Conservation (phyloP, 2,113 vertebrate genomes). For the Illadopsis cleaveri region DNA sequence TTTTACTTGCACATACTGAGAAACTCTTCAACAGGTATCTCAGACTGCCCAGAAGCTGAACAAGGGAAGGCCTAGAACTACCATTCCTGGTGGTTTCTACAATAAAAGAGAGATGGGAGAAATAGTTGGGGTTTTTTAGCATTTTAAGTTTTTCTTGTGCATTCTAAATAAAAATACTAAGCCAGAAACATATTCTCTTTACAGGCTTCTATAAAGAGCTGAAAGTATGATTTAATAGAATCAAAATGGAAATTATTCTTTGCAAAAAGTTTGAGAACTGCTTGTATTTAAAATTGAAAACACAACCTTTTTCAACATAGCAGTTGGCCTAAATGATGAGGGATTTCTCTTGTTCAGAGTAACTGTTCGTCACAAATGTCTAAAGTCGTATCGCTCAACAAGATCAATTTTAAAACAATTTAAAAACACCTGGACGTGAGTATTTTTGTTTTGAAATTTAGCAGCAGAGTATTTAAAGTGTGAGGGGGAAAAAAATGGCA, state of each 20-base stretch:
- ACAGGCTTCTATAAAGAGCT: background rate
- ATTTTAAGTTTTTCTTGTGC: background rate
- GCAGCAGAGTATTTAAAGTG: background rate
- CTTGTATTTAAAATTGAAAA: background rate
- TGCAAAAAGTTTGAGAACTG: background rate
- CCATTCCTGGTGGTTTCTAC: background rate
- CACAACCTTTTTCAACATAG: background rate
- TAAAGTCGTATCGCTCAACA: background rate
- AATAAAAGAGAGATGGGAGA: background rate
- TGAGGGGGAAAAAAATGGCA: background rate
- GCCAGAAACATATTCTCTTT: background rate
- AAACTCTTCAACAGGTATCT: background rate
- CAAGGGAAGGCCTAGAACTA: background rate
- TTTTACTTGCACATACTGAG: background rate
- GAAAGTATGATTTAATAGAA: background rate
- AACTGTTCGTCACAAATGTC: background rate
- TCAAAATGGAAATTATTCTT: background rate
- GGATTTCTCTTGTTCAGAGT: rapidly evolving
- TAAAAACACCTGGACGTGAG: background rate
- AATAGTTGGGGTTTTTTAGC: background rate
- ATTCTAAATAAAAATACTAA: background rate
- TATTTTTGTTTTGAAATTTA: background rate
- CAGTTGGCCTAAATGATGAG: background rate
- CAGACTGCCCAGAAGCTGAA: background rate
- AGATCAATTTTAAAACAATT: background rate